Evolutionary conservation across 2,888 invertebrate genomes (phyloP).

Genomic region (Xestia xanthographa): DNA sequence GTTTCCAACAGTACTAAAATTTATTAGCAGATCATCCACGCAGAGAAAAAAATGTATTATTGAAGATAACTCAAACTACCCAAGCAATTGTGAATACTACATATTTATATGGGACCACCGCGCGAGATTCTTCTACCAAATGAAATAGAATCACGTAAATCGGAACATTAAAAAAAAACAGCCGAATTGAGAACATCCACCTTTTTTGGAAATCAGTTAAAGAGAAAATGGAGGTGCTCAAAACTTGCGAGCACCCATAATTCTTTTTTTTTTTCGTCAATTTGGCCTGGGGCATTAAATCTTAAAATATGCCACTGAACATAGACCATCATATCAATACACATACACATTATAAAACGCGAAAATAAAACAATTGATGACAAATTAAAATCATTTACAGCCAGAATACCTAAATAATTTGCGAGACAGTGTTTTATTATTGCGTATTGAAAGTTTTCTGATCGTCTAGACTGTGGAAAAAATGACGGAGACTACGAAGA

Average conservation of each 20-base stretch:
- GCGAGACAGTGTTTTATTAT: conserved; percentile 1
- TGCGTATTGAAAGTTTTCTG: not conserved
- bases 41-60: not conserved
- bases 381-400: conserved; percentile 2
- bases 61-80: not conserved
- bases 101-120: not conserved
- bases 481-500: conserved; percentile 47
- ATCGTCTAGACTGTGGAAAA: conserved; percentile 6
- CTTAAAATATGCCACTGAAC: not conserved
- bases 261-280: not conserved
- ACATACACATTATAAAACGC: not conserved
- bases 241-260: not conserved
- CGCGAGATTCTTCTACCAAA: not conserved
- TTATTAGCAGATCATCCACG: not conserved
- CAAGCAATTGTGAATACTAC: not conserved
- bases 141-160: not conserved
- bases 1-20: not conserved
- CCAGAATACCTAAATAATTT: conserved; percentile 6
- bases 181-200: not conserved
- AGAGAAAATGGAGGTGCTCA: not conserved
- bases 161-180: not conserved
- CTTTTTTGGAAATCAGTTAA: not conserved
- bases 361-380: conserved; percentile 12
- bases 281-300: not conserved
- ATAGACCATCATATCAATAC: not conserved